Evolutionary conservation across 2,797 vertebrate species (phyloP).

Genomic region (Xenentodon cancila): DNA sequence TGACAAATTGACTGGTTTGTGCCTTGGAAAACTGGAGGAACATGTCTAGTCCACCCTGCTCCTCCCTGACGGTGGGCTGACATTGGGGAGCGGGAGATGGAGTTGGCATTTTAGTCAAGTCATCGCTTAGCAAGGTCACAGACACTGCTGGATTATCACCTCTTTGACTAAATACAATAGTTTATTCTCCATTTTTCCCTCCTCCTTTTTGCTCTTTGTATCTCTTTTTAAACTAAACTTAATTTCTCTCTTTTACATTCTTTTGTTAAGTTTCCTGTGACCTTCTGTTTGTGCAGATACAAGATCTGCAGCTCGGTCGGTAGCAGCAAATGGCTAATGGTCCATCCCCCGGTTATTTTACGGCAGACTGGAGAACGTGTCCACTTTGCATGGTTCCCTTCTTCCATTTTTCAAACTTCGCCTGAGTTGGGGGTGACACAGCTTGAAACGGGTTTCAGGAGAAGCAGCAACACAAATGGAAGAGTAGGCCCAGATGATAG

Average conservation of each 20-base stretch:
- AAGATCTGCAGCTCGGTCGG: slow-evolving; percentile 62
- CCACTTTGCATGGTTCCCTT: slow-evolving; percentile 81
- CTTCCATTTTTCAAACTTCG: slow-evolving; percentile 77
- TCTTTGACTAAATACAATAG: no score
- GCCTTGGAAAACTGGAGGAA: slow-evolving; percentile 69
- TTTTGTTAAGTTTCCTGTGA: slow-evolving; percentile 60
- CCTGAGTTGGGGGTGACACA: slow-evolving; percentile 71
- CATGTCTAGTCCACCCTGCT: slow-evolving; percentile 56
- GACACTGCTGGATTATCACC: slow-evolving; percentile 24
- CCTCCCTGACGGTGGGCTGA: slow-evolving; percentile 44
- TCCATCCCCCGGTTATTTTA: slow-evolving; percentile 78
- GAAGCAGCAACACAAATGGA: slow-evolving; percentile 69
- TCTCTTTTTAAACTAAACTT: slow-evolving; percentile 12
- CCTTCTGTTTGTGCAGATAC: slow-evolving; percentile 77
- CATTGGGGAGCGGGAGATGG: slow-evolving; percentile 18
- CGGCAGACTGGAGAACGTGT: slow-evolving; percentile 80
- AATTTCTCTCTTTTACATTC: slow-evolving; percentile 24
- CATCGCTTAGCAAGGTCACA: slow-evolving; percentile 32
- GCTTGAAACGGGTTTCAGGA: slow-evolving; percentile 72
- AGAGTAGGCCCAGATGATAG: slow-evolving; percentile 77
- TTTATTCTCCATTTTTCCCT: not conserved
- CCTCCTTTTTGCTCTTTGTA: no score
- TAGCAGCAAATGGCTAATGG: slow-evolving; percentile 77
- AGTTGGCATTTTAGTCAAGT: slow-evolving; percentile 54
- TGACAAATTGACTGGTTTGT: slow-evolving; percentile 83